Evolutionary conservation across 2,797 vertebrate genomes (phyloP).

Genomic region (Hypotaenidia okinawae): DNA sequence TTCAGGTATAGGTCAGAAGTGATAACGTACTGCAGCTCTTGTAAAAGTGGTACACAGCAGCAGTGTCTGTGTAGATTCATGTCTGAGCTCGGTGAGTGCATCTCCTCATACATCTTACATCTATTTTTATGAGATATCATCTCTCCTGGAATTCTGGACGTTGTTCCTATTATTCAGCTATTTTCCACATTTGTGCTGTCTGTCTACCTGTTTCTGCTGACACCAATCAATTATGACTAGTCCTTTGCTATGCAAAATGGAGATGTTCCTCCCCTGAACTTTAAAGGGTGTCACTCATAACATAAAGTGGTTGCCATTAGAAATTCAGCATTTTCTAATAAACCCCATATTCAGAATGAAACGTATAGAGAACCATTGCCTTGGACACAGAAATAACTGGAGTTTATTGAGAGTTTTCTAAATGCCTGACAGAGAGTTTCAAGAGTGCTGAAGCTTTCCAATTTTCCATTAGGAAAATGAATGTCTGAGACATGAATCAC

Average conservation of each 20-base stretch:
- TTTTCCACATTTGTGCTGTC: slow-evolving; percentile 30
- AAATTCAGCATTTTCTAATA: slow-evolving; percentile 13
- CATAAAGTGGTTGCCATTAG: not conserved
- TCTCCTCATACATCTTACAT: not conserved
- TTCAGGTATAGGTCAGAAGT: not conserved
- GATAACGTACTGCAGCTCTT: not conserved
- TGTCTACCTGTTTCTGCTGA: slow-evolving; percentile 6
- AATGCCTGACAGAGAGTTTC: not conserved
- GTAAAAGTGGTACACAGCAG: not conserved
- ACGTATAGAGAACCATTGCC: not conserved
- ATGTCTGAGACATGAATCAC: not conserved
- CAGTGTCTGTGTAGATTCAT: not conserved
- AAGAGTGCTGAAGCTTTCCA: slow-evolving; percentile 51
- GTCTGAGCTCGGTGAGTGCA: not conserved
- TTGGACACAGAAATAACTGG: not conserved
- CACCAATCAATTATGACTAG: not conserved
- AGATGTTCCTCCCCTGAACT: slow-evolving; percentile 5
- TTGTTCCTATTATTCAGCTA: slow-evolving; percentile 22
- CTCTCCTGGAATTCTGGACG: not conserved
- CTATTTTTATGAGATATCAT: slow-evolving; percentile 21
- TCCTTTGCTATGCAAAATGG: not conserved
- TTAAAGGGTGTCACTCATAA: not conserved
- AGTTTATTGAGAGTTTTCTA: slow-evolving; percentile 28
- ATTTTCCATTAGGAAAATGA: slow-evolving; percentile 59
- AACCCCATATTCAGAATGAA: not conserved